A percentile compares a stretch with the other conserved stretches of the same genome.
Conservation (phyloP, 2,888 invertebrate genomes). For the Aradus depressus region DNA sequence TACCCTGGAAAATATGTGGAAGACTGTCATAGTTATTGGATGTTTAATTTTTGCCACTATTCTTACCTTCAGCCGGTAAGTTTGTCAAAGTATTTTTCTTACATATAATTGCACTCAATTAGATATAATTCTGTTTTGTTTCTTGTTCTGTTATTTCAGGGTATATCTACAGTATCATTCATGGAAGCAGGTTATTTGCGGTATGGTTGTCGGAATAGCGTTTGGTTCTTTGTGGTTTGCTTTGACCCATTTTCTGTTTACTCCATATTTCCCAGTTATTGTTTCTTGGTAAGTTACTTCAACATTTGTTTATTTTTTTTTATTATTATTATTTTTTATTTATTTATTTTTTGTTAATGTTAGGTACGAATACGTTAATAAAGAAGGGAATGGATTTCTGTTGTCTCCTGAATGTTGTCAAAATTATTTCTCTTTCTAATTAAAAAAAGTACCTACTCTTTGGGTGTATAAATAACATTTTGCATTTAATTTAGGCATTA, state of each 20-base stretch:
- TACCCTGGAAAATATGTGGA: conserved; percentile 62
- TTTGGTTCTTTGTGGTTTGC: conserved; percentile 74
- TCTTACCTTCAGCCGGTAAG: conserved; percentile 33
- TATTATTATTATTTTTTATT: conserved; percentile 5
- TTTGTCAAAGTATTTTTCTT: conserved; percentile 1
- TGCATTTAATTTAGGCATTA: too few relatives aligned
- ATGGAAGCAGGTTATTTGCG: conserved; percentile 66
- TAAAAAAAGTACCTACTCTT: too few relatives aligned
- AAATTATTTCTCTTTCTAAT: conserved; percentile 10
- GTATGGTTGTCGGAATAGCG: conserved; percentile 58
- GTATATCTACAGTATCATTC: conserved; percentile 83
- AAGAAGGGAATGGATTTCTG: background rate
- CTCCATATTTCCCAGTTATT: conserved; percentile 73
- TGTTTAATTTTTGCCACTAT: conserved; percentile 28
- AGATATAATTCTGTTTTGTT: background rate
- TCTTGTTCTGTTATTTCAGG: conserved; percentile 40
- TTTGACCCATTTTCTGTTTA: conserved; percentile 64
- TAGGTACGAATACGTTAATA: conserved; percentile 7
- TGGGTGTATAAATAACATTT: too few relatives aligned
- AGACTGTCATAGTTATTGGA: conserved; percentile 37
- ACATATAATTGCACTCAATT: background rate
- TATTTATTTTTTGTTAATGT: conserved; percentile 2
- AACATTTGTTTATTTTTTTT: background rate
- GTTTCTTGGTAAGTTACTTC: conserved; percentile 66
- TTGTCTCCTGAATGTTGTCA: conserved; percentile 11